phyloP scores from a whole-genome alignment of 2,113 vertebrate species.

The Toxotes chatareus region DNA sequence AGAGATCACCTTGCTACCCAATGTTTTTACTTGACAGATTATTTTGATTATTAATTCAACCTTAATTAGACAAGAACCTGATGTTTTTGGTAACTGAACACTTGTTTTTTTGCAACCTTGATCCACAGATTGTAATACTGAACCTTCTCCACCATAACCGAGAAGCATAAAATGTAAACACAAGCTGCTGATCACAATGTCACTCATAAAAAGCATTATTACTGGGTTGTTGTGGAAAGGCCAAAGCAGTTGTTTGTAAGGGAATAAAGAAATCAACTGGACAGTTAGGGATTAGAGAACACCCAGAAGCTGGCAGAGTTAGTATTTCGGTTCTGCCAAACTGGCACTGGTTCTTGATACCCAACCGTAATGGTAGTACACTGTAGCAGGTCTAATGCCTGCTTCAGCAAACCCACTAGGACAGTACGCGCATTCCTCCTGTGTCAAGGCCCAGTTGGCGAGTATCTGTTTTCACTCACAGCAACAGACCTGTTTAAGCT shows the following conservation, averaged over 20 bases:
- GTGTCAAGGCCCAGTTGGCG: not conserved
- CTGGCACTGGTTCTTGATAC: slow-evolving; percentile 27
- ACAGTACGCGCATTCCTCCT: not conserved
- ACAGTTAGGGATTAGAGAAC: slow-evolving; percentile 3
- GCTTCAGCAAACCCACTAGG: slow-evolving; percentile 8
- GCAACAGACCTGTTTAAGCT: slow-evolving; percentile 81
- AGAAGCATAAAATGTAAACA: slow-evolving; percentile 38
- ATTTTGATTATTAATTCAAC: not conserved
- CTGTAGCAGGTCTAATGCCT: slow-evolving; percentile 19
- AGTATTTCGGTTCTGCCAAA: slow-evolving; percentile 29
- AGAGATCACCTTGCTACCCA: not conserved
- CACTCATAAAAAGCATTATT: slow-evolving; percentile 42
- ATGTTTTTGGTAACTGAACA: not conserved
- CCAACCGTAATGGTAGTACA: slow-evolving; percentile 45
- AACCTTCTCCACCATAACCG: not conserved
- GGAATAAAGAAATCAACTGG: slow-evolving; percentile 5
- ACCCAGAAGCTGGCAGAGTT: slow-evolving; percentile 20
- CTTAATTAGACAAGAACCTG: not conserved
- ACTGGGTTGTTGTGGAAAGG: slow-evolving; percentile 15
- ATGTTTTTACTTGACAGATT: not conserved
- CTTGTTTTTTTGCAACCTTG: not conserved
- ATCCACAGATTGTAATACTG: slow-evolving; percentile 14
- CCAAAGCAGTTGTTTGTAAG: slow-evolving; percentile 29
- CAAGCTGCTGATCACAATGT: slow-evolving; percentile 22
- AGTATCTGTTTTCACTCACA: not conserved